These are phyloP conservation scores for Bubo blakistoni DNA, from an alignment of 2,113 vertebrate genomes.

Conservation along the genomic window DNA sequence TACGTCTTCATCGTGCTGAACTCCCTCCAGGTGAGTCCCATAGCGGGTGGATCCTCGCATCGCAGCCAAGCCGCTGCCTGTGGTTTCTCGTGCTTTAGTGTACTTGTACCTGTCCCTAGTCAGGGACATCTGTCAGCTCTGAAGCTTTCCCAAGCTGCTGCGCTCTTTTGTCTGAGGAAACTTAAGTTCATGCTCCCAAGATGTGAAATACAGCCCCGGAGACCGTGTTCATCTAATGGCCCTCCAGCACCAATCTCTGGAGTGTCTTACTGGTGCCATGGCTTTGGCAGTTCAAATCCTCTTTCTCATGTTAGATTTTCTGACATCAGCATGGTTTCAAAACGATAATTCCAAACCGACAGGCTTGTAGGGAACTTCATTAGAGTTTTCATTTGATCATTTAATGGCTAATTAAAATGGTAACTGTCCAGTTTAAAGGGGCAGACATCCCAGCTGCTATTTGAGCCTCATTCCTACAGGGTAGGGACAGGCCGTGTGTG, in stretches of 20 bases:
- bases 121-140: background rate
- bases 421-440: background rate
- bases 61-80: background rate
- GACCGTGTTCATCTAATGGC: background rate
- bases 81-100: background rate
- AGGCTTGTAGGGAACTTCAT: background rate
- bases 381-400: background rate
- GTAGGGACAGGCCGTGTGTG: background rate
- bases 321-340: background rate
- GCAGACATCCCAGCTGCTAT: background rate
- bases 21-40: conserved; percentile 84
- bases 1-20: conserved; percentile 86
- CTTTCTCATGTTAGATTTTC: background rate
- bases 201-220: background rate
- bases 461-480: background rate
- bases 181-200: background rate
- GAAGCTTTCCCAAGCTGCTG: background rate
- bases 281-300: background rate
- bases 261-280: background rate
- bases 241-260: background rate
- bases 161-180: background rate
- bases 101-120: background rate
- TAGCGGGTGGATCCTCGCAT: accelerated
- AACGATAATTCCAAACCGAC: background rate
- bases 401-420: background rate